Base-by-base conservation (phyloP, 2,888 invertebrate genomes). In the Drosophila austrosaltans region DNA sequence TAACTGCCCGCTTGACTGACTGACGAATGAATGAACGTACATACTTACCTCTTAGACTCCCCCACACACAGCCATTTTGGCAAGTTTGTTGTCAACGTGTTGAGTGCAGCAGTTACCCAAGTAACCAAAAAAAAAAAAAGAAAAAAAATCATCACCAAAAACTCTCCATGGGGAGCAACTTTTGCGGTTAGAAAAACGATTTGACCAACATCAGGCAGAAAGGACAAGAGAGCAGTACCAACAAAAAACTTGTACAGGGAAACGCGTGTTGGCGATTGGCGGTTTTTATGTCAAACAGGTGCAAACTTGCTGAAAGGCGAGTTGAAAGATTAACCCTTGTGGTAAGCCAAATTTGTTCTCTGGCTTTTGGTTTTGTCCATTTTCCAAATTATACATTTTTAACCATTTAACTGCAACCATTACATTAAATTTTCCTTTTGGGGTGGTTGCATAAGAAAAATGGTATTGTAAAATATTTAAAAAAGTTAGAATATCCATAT, bases 1-100 rank as follows among this genome's bases (percentile, higher is more conserved):
- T 61, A 66, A 71, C 59, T 69, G 63, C 58, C 32, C 16, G 48
- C 20, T 16, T 48, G 48, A 48, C 48, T 48, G 48, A 65, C 77
- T 58, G 53, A 58, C 71, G 61, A 66, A 69, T 70, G 60, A 22
- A 57, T 63, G 53, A 40, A 64, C 66, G 40, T 36, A 32, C 36
- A 32, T 16, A 39, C 53, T 36, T 36, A 36, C 36, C 36, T 36
- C 36, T 36, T 36, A 2, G 10, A 8, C 53, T 39, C 53, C 1
- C 16, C 16, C 22, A 3, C 10, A 16, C 20, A 48, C 48, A 48
- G 7, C n/a, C 48, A 61, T 62, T 86, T 79, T 86, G 69, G 58
- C 69, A 77, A 80, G 80, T 83, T 79, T 78, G 78, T 87, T 87
- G 87, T 83, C 83, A 83, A 83, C 83, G 84, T 81, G 82, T 78